phyloP scores from a whole-genome alignment of 2,888 invertebrate genomes.

The Coleophora flavipennella region DNA sequence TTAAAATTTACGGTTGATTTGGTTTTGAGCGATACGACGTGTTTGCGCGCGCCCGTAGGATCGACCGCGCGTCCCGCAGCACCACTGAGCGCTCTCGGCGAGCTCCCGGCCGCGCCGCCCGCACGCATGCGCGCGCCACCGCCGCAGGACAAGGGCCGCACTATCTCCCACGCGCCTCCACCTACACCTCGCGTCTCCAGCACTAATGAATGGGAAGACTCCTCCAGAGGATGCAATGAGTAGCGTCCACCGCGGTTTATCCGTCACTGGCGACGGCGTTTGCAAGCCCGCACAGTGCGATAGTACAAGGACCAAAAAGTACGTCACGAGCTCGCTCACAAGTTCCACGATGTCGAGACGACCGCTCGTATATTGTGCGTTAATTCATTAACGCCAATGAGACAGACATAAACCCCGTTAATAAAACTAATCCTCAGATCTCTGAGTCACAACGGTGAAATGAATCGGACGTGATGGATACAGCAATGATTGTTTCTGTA shows the following conservation, averaged over 20 bases:
- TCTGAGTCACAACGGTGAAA: slow-evolving; percentile 9
- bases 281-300: slow-evolving; percentile 22
- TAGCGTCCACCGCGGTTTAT: slow-evolving; percentile 23
- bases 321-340: slow-evolving; percentile 29
- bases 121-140: slow-evolving; percentile 27
- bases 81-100: slow-evolving; percentile 56
- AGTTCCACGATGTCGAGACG: slow-evolving; percentile 17
- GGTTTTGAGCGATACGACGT: slow-evolving; percentile 25
- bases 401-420: slow-evolving; percentile 20
- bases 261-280: slow-evolving; percentile 12
- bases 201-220: background rate
- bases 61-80: slow-evolving; percentile 67
- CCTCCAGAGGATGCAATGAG: slow-evolving; percentile 18
- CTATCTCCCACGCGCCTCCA: background rate
- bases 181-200: background rate
- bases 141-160: slow-evolving; percentile 14
- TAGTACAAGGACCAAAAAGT: slow-evolving; percentile 31
- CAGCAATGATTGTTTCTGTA: too few species aligned
- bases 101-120: slow-evolving; percentile 40
- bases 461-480: background rate
- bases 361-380: slow-evolving; percentile 18
- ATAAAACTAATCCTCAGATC: slow-evolving; percentile 21
- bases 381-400: slow-evolving; percentile 26
- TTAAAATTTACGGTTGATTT: slow-evolving; percentile 36
- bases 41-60: slow-evolving; percentile 53